Conservation (phyloP, 2,888 invertebrate genomes). For the Papilio protenor region DNA sequence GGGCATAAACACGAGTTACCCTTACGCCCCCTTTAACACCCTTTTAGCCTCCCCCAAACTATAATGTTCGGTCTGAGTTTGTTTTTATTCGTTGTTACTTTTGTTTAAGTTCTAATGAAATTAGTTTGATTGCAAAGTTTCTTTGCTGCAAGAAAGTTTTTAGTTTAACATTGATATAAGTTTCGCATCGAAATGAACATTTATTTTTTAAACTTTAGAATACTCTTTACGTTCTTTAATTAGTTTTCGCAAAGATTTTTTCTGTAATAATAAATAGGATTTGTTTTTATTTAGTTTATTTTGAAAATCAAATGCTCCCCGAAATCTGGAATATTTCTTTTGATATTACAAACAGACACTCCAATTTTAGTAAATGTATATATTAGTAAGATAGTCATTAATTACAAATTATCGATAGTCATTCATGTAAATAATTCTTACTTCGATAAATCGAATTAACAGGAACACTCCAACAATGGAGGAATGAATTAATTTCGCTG, state of each 20-base stretch:
- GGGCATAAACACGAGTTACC: not conserved
- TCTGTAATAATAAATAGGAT: not conserved
- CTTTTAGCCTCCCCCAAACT: not conserved
- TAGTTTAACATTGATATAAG: not conserved
- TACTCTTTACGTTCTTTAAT: not conserved
- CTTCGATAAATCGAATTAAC: conserved; percentile 14
- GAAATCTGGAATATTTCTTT: too few relatives aligned
- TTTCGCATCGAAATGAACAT: not conserved
- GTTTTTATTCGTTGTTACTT: conserved; percentile 3
- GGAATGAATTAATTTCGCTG: conserved; percentile 17
- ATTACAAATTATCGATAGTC: not conserved
- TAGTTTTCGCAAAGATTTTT: not conserved
- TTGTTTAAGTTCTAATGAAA: not conserved
- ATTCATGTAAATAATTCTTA: not conserved
- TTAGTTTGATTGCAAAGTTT: conserved; percentile 10
- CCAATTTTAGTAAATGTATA: too few relatives aligned
- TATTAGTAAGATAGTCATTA: too few relatives aligned
- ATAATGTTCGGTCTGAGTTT: not conserved
- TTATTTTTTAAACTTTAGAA: not conserved
- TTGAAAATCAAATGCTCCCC: too few relatives aligned
- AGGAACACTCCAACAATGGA: conserved; percentile 1
- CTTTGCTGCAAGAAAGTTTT: not conserved
- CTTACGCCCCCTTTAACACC: not conserved
- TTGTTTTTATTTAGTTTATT: not conserved
- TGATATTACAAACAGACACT: too few relatives aligned